These are phyloP conservation scores for Oncorhynchus keta DNA, from an alignment of 2,113 vertebrate species.

Conservation along the genomic window DNA sequence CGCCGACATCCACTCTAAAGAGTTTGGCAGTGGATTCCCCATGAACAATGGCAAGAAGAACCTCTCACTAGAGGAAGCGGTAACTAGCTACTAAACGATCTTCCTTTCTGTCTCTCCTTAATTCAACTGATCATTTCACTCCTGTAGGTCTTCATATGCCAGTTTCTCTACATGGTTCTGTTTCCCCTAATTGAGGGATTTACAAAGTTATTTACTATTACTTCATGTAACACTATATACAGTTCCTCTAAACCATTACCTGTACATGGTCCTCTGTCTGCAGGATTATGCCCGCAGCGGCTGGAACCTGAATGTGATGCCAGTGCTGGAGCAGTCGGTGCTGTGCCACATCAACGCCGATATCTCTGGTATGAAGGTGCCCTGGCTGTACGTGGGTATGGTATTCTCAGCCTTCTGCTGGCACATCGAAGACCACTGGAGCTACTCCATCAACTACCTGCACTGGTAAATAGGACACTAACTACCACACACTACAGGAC, in stretches of 20 bases:
- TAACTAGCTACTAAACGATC: slow-evolving; percentile 31
- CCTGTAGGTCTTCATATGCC: not conserved
- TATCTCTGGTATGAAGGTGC: slow-evolving; percentile 98
- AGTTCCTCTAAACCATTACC: too few relatives aligned
- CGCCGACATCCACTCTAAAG: slow-evolving; percentile 96
- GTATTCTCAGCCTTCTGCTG: slow-evolving; percentile 97
- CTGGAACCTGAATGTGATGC: slow-evolving; percentile 98
- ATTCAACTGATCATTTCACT: not conserved
- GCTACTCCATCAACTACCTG: slow-evolving; percentile 98
- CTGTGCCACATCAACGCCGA: slow-evolving; percentile 96
- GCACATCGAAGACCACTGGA: slow-evolving; percentile 99
- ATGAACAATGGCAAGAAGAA: slow-evolving; percentile 83
- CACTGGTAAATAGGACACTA: slow-evolving; percentile 78
- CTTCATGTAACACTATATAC: too few relatives aligned
- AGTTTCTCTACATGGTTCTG: too few relatives aligned
- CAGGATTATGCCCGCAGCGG: slow-evolving; percentile 89
- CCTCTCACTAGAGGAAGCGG: slow-evolving; percentile 88
- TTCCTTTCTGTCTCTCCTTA: too few relatives aligned
- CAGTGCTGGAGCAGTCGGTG: slow-evolving; percentile 91
- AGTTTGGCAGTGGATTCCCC: slow-evolving; percentile 95
- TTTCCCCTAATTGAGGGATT: too few relatives aligned
- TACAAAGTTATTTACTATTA: too few relatives aligned
- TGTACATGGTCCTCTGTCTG: too few relatives aligned
- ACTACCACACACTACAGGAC: too few relatives aligned
- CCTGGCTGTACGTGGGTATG: slow-evolving; percentile 98